Percentiles rank a stretch among this genome's conserved stretches.
Conservation (phyloP, 2,888 invertebrate species). For the Andrena trimmerana region DNA sequence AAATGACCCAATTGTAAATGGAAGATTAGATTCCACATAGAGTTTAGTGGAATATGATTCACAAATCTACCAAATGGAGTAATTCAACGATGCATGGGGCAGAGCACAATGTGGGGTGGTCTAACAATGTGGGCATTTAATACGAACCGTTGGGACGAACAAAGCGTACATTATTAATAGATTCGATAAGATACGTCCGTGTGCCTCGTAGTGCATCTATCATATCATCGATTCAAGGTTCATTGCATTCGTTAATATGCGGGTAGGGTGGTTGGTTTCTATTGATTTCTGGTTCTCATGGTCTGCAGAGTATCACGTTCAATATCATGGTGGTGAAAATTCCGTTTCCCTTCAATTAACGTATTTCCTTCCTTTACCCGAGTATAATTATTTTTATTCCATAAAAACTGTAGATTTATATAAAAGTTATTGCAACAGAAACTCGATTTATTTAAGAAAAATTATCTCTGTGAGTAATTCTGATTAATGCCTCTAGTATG, state of each 20-base stretch:
- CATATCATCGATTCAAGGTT: conserved; percentile 8
- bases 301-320: neutral
- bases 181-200: conserved; percentile 20
- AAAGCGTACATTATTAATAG: conserved; percentile 22
- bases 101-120: neutral
- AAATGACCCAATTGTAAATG: too few relatives aligned
- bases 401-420: neutral
- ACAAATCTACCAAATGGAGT: neutral
- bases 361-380: neutral
- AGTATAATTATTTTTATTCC: neutral
- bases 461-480: neutral
- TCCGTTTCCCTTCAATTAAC: conserved; percentile 1
- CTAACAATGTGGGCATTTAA: conserved; percentile 5
- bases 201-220: conserved; percentile 12
- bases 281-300: conserved; percentile 20
- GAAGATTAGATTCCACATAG: neutral
- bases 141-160: conserved; percentile 1
- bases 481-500: too few relatives aligned
- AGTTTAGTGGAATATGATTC: neutral
- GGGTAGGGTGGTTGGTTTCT: conserved; percentile 17
- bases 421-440: neutral
- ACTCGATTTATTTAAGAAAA: neutral
- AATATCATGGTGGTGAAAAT: neutral
- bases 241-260: conserved; percentile 29
- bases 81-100: too few relatives aligned